Evolutionary conservation across 2,113 vertebrate species (phyloP), one percentile per base, ranked within the genome.

Genomic region (Gymnarchus niloticus): DNA sequence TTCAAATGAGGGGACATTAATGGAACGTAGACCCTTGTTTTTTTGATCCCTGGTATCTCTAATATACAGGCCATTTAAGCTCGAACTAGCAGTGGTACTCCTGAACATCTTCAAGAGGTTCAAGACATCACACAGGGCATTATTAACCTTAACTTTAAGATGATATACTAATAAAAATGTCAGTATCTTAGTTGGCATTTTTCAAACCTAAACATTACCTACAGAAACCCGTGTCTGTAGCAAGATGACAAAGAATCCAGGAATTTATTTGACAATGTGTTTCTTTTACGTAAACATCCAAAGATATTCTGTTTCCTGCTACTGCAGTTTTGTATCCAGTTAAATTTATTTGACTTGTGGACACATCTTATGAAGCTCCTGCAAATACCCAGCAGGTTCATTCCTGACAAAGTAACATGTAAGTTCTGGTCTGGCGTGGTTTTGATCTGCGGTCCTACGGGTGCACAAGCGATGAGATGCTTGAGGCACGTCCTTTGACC

Each of bases 301-400:
- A 86, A 85, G 28, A 78, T 82, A 57, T 88, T 57, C 33, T 83
- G 78, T 87, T 56, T 48, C 52, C 84, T 44, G 37, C 78, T 37
- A 19, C 85, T 28, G 56, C n/a, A 78, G 41, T 3, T 83, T 77
- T 88, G 61, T 86, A 87, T 83, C 78, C 51, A 69, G 86, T 89
- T n/a, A n/a, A 59, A 51, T 85, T 90, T 88, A 83, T 89, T 83
- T 86, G 52, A 86, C 65, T 33, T 82, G 19, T 52, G 57, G 33
- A 56, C 51, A 19, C 33, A 80, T 80, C 84, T 56, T 23, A 46
- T 28, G 6, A 8, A n/a, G 23, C 51, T 33, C 52, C 4, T 57
- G 10, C 14, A 48, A 73, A 25, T 56, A 3, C 52, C 12, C 46
- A 28, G 84, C 33, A n/a, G 48, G 3, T 46, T 41, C 25, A 33